Base-by-base conservation (phyloP, 2,888 invertebrate genomes). In the Lycocerus yunnanus region DNA sequence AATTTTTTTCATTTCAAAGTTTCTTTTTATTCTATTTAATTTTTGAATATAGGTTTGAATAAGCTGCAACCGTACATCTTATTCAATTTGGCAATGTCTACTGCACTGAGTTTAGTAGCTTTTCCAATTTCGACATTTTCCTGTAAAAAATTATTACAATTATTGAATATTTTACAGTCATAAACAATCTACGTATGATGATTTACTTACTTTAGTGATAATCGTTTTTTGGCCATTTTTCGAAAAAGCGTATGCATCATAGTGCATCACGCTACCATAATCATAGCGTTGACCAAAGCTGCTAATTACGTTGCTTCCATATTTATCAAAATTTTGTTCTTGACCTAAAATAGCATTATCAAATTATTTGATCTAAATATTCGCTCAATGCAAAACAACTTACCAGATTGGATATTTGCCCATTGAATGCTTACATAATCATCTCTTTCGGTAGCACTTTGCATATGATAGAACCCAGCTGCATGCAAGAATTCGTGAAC, bases 201-300 rank as follows among this genome's bases (percentile, higher is more conserved):
- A 0, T 15, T 16, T 3, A 66, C 76, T 80, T 80, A 87, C 90
- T 84, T 88, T 84, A 0, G 93, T 90, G 60, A 91, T 88, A 68
- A 94, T 93, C 0, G 94, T 94, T 66, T 87, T 88, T 78, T 90
- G 88, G 20, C 91, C 91, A 84, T 93, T 92, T 81, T 89, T 91
- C 0, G 93, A 90, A 83, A 94, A 94, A 0, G 93, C 93, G 24
- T 85, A 87, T 21, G 88, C 88, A 66, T 92, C 90, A 80, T 94
- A 94, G 82, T 94, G 94, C 92, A 94, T 92, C 1, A 94, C 90
- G 81, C 93, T 93, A 10, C 86, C 87, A 79, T 93, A 94, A 85
- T 94, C 94, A 80, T 94, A 94, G 4, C 88, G 85, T 58, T 92
- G 89, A 1, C 91, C 92, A 80, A 91, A 93, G 81, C 92, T 92